Evolutionary conservation across 2,888 invertebrate species (phyloP), one percentile per base, ranked within the genome.

Genomic region (Pollenia labialis): DNA sequence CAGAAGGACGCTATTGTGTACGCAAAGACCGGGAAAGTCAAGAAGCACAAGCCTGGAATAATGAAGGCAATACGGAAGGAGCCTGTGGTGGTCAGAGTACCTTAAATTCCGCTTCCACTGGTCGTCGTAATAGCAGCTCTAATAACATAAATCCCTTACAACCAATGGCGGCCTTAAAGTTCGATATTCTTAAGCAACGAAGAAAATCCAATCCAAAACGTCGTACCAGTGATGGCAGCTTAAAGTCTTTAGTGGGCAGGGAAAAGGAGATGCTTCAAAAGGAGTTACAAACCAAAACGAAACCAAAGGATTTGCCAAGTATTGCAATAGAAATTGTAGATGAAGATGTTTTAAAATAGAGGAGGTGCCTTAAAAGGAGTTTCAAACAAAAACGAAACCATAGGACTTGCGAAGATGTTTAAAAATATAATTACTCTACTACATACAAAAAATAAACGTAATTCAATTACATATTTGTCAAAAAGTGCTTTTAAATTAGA

Each of bases 1-100:
- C 92, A 2, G 92, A 93, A 48, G 92, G 91, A 12, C 92, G 92
- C 54, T 93, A 92, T 64, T 90, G 91, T 87, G 83, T 72, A 11
- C 89, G 79, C 46, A 58, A 80, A 12, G 85, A 85, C 16, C 48
- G 60, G 4, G 88, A 86, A 3, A n/a, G 64, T 6, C 58, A 14
- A 0, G 82, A 69, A 1, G 4, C 16, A 1, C 42, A 42, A 16
- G 42, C 66, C 3, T 42, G 62, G 11, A 48, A 71, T 4, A 23
- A 1, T 10, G 64, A 58, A 1, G 9, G 7, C 6, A 69, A 72
- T 40, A 0, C 6, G 23, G 76, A 62, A 66, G 84, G 77, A 10
- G 84, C 77, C 50, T 84, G 72, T 62, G 87, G 82, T n/a, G 84
- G 84, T 14, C 52, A 12, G n/a, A 81, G 56, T 42, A 64, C 7